phyloP scores from a whole-genome alignment of 2,797 vertebrate genomes.

The Gymnopithys bicolor region DNA sequence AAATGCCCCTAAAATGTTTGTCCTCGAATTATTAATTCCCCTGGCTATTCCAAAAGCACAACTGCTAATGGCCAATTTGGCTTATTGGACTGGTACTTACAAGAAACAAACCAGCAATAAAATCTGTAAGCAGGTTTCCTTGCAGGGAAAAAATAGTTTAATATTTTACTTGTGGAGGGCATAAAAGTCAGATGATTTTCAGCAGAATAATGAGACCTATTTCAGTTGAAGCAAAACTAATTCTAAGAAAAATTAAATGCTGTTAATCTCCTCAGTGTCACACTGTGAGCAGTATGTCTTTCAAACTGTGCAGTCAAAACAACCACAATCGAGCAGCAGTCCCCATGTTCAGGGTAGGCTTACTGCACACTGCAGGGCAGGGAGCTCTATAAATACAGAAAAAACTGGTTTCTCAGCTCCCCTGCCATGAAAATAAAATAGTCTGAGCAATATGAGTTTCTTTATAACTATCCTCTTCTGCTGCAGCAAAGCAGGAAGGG shows the following conservation, averaged over 20 bases:
- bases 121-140: background rate
- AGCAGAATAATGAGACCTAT: slow-evolving; percentile 7
- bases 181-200: slow-evolving; percentile 29
- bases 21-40: background rate
- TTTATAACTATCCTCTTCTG: background rate
- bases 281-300: background rate
- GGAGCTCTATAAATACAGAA: background rate
- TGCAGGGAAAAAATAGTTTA: background rate
- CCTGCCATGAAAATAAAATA: background rate
- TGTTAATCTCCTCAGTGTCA: slow-evolving; percentile 14
- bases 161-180: background rate
- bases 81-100: background rate
- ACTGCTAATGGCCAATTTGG: background rate
- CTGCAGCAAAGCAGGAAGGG: background rate
- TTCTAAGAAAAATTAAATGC: slow-evolving; percentile 41
- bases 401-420: background rate
- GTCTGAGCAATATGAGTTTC: background rate
- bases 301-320: background rate
- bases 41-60: background rate
- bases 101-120: slow-evolving; percentile 18
- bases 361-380: background rate
- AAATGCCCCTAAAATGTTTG: background rate
- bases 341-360: background rate
- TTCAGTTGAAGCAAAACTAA: slow-evolving; percentile 39
- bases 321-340: background rate